A percentile compares a stretch with the other conserved stretches of the same genome.
Evolutionary conservation across 1,140 invertebrate species (phyloP).

Genomic region (Eumaeus atala): DNA sequence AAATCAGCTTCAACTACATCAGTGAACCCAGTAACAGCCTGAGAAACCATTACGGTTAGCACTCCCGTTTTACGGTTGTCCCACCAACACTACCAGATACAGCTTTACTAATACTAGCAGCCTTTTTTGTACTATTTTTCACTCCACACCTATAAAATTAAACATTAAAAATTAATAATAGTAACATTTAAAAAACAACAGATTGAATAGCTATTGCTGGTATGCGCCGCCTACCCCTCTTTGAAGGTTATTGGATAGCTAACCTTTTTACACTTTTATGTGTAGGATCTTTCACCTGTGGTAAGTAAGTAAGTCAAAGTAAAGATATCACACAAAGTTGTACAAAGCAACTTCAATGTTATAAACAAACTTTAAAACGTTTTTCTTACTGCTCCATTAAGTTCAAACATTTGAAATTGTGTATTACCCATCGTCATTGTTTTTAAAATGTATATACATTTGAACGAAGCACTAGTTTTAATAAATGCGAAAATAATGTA

Average conservation of each 20-base stretch:
- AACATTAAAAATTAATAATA: not conserved
- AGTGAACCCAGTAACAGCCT: constrained; percentile 9
- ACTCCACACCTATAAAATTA: constrained; percentile 19
- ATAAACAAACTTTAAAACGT: too few species aligned
- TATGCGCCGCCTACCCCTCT: not conserved
- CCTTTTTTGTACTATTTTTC: constrained; percentile 21
- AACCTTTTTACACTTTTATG: constrained; percentile 27
- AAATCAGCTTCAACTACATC: constrained; percentile 7
- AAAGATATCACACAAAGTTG: too few species aligned
- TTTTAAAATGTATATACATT: too few species aligned
- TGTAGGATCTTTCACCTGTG: constrained; percentile 17
- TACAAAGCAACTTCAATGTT: too few species aligned
- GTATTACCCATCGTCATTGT: too few species aligned
- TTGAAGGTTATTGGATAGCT: not conserved
- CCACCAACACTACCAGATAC: constrained; percentile 10
- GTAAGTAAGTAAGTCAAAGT: constrained; percentile 16
- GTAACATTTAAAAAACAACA: not conserved
- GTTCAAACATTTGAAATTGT: too few species aligned
- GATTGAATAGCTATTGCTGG: not conserved
- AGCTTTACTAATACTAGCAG: constrained; percentile 9
- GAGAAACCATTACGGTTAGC: constrained; percentile 8
- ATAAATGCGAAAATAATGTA: too few species aligned
- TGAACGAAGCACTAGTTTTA: too few species aligned
- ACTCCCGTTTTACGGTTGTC: constrained; percentile 1
- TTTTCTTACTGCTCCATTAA: too few species aligned